Evolutionary conservation across 37 sponge, comb jelly and placozoan species (phyloP).

Genomic region (Tethya wilhelma): DNA sequence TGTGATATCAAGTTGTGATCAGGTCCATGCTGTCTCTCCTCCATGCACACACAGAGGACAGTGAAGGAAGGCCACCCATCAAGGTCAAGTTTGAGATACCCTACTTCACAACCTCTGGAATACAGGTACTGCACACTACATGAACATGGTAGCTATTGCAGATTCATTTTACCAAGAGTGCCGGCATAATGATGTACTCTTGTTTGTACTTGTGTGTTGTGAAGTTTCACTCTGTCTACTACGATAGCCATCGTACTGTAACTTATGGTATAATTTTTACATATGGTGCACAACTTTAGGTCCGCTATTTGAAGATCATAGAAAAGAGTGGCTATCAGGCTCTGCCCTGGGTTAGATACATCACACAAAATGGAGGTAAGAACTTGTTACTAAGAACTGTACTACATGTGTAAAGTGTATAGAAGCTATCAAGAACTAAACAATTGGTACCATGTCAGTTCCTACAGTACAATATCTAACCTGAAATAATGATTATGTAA

Average conservation of each 20-base stretch:
- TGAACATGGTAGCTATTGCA: not conserved
- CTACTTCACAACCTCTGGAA: slow-evolving; percentile 98
- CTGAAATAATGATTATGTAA: too few relatives aligned
- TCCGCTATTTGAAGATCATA: slow-evolving; percentile 97
- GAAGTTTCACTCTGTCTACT: not conserved
- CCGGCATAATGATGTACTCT: too few relatives aligned
- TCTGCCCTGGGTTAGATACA: slow-evolving; percentile 98
- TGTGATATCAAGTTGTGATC: not conserved
- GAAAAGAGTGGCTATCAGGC: slow-evolving; percentile 99
- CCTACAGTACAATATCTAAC: too few relatives aligned
- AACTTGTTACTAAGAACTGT: not conserved
- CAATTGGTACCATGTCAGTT: too few relatives aligned
- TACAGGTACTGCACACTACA: slow-evolving; percentile 76
- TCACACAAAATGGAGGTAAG: slow-evolving; percentile 98
- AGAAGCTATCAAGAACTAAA: too few relatives aligned
- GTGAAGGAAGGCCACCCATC: slow-evolving; percentile 95
- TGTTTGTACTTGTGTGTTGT: not conserved
- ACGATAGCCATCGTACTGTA: not conserved
- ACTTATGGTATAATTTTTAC: too few relatives aligned
- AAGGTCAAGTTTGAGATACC: slow-evolving; percentile 98
- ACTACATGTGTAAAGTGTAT: too few relatives aligned
- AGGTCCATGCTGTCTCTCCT: not conserved
- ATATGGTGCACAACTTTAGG: too few relatives aligned
- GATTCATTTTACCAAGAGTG: not conserved
- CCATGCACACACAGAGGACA: slow-evolving; percentile 66